Conservation (phyloP, 2,797 vertebrate species). For the Alosa sapidissima region DNA sequence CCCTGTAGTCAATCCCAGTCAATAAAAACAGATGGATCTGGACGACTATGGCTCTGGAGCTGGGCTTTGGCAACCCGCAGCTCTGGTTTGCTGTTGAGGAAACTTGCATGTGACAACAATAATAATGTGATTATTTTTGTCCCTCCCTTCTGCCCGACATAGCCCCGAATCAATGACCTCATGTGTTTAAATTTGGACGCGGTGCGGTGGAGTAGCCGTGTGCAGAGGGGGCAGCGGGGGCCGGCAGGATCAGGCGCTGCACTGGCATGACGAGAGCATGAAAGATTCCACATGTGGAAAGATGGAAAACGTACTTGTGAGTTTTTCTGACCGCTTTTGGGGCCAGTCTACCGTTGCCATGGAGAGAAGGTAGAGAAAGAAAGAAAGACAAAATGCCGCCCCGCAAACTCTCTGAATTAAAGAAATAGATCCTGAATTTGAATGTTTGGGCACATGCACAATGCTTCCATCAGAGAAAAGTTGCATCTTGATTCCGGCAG, state of each 20-base stretch:
- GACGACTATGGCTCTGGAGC: not conserved
- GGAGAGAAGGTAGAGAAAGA: not conserved
- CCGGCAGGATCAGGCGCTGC: constrained; percentile 63
- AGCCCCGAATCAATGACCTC: constrained; percentile 70
- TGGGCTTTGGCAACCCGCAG: not conserved
- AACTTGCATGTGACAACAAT: constrained; percentile 45
- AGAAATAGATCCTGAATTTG: not conserved
- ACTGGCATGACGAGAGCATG: constrained; percentile 65
- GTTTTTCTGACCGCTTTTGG: constrained; percentile 57
- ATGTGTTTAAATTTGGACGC: constrained; percentile 62
- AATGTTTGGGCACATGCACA: not conserved
- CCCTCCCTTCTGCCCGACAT: constrained; percentile 41
- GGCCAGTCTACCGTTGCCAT: constrained; percentile 9
- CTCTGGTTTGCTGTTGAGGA: constrained; percentile 23
- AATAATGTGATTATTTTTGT: constrained; percentile 49
- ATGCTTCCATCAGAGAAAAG: not conserved
- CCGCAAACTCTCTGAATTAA: not conserved
- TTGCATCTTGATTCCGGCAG: not conserved
- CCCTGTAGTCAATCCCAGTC: constrained; percentile 13
- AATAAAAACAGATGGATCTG: constrained; percentile 15
- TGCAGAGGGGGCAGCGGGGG: constrained; percentile 28
- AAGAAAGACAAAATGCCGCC: not conserved
- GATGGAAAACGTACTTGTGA: constrained; percentile 75
- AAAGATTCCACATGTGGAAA: constrained; percentile 78
- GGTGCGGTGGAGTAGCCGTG: not conserved